A percentile compares a stretch with the other conserved stretches of the same genome.
These are phyloP conservation scores for Siderastrea siderea DNA, from an alignment of 92 coral and sea anemone genomes.

Conservation along the genomic window DNA sequence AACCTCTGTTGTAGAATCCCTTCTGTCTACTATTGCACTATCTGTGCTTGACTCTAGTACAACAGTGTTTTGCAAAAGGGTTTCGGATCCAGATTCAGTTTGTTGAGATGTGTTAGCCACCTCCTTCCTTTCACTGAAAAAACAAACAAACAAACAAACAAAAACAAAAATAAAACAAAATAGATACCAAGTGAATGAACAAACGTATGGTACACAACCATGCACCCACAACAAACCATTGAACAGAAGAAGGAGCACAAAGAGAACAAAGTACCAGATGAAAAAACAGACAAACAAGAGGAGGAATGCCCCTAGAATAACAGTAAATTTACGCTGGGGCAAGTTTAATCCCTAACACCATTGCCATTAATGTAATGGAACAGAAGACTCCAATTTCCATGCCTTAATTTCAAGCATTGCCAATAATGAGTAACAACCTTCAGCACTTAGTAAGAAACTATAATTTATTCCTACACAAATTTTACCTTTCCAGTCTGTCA, in stretches of 20 bases:
- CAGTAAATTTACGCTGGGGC: no score
- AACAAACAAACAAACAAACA: neutral
- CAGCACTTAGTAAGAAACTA: no score
- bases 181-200: neutral
- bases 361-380: no score
- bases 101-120: constrained; percentile 6
- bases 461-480: neutral
- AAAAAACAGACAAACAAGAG: neutral
- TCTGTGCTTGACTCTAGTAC: constrained; percentile 5
- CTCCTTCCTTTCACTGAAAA: constrained; percentile 28
- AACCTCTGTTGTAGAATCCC: neutral
- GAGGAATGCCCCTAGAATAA: no score
- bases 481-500: constrained; percentile 79
- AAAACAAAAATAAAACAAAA: neutral
- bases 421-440: neutral
- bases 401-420: neutral
- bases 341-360: no score
- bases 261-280: neutral
- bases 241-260: neutral
- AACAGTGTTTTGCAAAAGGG: constrained; percentile 7
- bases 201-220: neutral
- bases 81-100: neutral
- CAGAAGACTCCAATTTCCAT: no score
- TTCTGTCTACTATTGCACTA: no score
- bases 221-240: neutral